Percentiles rank a stretch among this genome's conserved stretches.
Evolutionary conservation across 2,113 vertebrate species (phyloP).

Genomic region (Cyphomyrus discorhynchus): DNA sequence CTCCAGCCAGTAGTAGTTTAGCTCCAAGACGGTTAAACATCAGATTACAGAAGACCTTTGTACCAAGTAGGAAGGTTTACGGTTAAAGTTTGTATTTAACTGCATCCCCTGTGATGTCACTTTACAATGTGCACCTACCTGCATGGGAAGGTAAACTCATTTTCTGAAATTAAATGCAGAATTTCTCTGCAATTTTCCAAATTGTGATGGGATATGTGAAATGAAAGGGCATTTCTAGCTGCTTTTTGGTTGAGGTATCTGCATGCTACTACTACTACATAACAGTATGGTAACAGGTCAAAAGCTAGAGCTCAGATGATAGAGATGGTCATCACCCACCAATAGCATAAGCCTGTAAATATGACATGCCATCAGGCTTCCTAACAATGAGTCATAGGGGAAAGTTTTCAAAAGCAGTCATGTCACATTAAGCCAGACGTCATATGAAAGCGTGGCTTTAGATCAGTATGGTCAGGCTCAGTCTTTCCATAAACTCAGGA

Average conservation of each 20-base stretch:
- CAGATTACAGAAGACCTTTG: not conserved
- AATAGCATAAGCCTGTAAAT: not conserved
- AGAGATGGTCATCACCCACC: not conserved
- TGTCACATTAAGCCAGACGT: not conserved
- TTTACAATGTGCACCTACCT: not conserved
- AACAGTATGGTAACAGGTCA: not conserved
- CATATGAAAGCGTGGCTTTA: not conserved
- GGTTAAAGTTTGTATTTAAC: not conserved
- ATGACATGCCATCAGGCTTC: not conserved
- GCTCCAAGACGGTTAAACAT: not conserved
- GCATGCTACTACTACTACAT: not conserved
- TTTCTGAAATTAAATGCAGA: not conserved
- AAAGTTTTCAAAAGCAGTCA: not conserved
- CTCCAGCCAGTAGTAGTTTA: not conserved
- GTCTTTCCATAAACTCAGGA: not conserved
- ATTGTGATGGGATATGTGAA: not conserved
- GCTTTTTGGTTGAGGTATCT: not conserved
- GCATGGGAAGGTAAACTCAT: not conserved
- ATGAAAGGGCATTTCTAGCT: not conserved
- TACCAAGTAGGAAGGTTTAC: not conserved
- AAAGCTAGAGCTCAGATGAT: not conserved
- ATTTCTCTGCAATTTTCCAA: not conserved
- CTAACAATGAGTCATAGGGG: not conserved
- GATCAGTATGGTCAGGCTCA: not conserved
- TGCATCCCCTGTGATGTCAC: not conserved